phyloP scores from a whole-genome alignment of 2,888 invertebrate species.

The Theristus sp. region DNA sequence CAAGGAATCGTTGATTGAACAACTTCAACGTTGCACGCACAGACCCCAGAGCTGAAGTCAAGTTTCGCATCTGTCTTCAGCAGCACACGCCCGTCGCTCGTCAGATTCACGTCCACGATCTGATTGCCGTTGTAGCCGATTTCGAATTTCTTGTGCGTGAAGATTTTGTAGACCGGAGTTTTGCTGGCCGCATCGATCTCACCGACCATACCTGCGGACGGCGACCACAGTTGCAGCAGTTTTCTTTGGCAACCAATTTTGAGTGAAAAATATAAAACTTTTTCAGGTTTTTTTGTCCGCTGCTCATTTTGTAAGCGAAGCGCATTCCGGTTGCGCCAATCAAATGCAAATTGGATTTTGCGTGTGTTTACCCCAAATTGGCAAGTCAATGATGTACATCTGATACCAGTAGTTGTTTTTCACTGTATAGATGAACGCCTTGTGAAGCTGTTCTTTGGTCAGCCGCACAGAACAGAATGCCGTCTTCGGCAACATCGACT shows the following conservation, averaged over 20 bases:
- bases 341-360: slow-evolving; percentile 14
- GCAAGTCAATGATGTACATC: slow-evolving; percentile 96
- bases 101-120: slow-evolving; percentile 93
- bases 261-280: too few species aligned
- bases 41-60: slow-evolving; percentile 69
- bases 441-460: slow-evolving; percentile 56
- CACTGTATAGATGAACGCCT: slow-evolving; percentile 87
- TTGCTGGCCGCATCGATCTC: slow-evolving; percentile 45
- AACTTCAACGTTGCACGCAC: neutral
- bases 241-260: too few species aligned
- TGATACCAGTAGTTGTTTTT: slow-evolving; percentile 99
- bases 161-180: slow-evolving; percentile 63
- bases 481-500: slow-evolving; percentile 47
- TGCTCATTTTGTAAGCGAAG: neutral
- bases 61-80: slow-evolving; percentile 56
- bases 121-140: slow-evolving; percentile 77
- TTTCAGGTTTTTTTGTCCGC: too few species aligned
- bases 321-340: neutral
- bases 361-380: slow-evolving; percentile 63
- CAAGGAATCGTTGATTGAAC: neutral
- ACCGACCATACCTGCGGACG: slow-evolving; percentile 75
- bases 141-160: slow-evolving; percentile 95
- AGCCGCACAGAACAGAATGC: slow-evolving; percentile 28
- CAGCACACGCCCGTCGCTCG: slow-evolving; percentile 71
- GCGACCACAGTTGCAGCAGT: too few species aligned